Base-by-base conservation (phyloP, 2,113 vertebrate genomes). In the Pagrus major region DNA sequence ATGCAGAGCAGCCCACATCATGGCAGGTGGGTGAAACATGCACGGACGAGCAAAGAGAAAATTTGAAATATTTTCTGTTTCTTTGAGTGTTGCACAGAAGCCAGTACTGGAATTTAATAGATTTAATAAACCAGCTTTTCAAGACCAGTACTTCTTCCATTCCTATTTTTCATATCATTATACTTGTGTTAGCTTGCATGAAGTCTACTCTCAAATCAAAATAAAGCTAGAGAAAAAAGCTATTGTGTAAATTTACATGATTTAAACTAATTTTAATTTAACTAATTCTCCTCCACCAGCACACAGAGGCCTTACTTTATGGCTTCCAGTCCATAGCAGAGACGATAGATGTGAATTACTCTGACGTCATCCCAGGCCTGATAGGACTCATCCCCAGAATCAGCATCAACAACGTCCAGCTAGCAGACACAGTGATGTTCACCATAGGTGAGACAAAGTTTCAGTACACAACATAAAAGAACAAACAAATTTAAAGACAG, bases 281-380 rank as follows among this genome's bases (percentile, higher is more conserved):
- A 27, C 23, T 21, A 2, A 35, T 42, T 29, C 10, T 74, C 23
- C 37, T 85, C 42, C 63, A 80, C 18, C 91, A 99, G 98, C 97
- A 99, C 93, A 99, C 97, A 0, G 98, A 99, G 84, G 98, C 98
- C 35, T 95, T 99, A 88, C 95, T 99, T 59, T 99, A 99, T 0
- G 97, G 97, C 86, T 99, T 99, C 95, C 97, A 99, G 89, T 99
- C 98, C 90, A 99, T 99, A 61, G 97, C 98, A 0, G 98, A 99
- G 94, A 99, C 98, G 47, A 98, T 99, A 3, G 98, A 99, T 0
- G 98, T 99, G 39, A 99, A 99, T 88, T 99, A 99, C 91, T 99
- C 98, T 0, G 98, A 99, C 1, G 98, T 99, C 84, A 99, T 99
- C 85, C 98, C 98, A 0, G 98, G 98, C 14, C 95, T 99, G 77